phyloP scores from a whole-genome alignment of 2,888 invertebrate species.

The Mesorhabditis sp. region DNA sequence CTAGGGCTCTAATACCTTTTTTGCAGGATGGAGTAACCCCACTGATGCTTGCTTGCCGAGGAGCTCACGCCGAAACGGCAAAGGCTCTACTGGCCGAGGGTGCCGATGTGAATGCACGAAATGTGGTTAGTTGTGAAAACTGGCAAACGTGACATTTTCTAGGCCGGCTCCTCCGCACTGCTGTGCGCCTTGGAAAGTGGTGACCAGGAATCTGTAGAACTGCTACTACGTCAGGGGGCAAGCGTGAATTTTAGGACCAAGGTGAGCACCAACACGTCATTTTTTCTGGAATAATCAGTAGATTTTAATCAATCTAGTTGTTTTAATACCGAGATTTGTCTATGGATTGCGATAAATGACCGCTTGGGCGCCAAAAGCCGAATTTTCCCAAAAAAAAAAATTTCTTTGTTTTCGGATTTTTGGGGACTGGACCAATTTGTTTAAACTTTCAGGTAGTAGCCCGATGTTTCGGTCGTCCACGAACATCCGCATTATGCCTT shows the following conservation, averaged over 20 bases:
- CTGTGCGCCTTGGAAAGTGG: constrained; percentile 93
- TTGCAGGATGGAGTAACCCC: constrained; percentile 87
- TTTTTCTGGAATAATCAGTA: neutral
- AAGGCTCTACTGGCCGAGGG: constrained; percentile 82
- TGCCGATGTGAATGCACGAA: constrained; percentile 78
- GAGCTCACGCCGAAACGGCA: constrained; percentile 83
- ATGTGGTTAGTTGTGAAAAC: constrained; percentile 65
- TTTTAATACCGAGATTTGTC: constrained; percentile 1
- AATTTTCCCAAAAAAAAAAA: no score
- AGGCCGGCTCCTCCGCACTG: constrained; percentile 79
- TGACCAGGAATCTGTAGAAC: constrained; percentile 75
- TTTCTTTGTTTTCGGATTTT: no score
- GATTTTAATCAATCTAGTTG: neutral
- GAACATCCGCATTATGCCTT: no score
- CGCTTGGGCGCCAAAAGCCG: no score
- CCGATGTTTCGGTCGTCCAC: no score
- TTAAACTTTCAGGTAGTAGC: no score
- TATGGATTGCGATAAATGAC: neutral
- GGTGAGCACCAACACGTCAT: neutral
- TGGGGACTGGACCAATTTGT: no score
- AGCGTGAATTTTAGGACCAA: constrained; percentile 59
- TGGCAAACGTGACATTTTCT: neutral
- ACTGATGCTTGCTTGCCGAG: constrained; percentile 82
- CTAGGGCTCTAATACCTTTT: no score
- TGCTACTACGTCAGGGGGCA: constrained; percentile 73